Percentiles rank a stretch among this genome's conserved stretches.
phyloP scores from a whole-genome alignment of 2,888 invertebrate genomes.

The Argyra leucocephala region DNA sequence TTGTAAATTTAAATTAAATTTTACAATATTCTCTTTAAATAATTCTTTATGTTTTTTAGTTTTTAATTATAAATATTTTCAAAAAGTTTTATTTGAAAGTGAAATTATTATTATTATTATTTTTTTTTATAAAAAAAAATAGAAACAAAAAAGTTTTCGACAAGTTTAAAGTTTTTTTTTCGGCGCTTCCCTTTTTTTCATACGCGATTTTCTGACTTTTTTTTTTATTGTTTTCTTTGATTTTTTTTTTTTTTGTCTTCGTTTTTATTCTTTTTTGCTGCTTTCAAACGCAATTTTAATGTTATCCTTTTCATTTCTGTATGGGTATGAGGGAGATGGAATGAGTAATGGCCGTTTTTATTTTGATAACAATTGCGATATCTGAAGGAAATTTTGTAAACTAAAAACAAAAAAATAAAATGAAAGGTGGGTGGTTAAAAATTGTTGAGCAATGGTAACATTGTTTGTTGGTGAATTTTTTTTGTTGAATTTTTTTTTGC shows the following conservation, averaged over 20 bases:
- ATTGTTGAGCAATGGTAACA: background rate
- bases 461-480: background rate
- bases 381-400: background rate
- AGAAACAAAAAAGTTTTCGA: background rate
- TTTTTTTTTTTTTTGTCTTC: background rate
- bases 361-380: background rate
- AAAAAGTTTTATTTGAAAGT: no score
- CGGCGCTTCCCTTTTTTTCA: constrained; percentile 6
- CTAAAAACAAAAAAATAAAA: background rate
- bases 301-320: background rate
- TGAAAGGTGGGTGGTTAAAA: background rate
- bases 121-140: background rate
- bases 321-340: background rate
- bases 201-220: constrained; percentile 3
- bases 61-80: no score
- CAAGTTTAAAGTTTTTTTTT: background rate
- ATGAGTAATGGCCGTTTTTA: constrained; percentile 1
- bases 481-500: background rate
- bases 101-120: background rate
- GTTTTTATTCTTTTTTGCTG: background rate
- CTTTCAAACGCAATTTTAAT: background rate
- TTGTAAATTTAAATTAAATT: no score
- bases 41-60: no score
- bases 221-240: background rate
- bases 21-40: no score